A percentile compares a stretch with the other conserved stretches of the same genome.
Evolutionary conservation across 2,797 vertebrate genomes (phyloP).

Genomic region (Enteromius thamalakanensis): DNA sequence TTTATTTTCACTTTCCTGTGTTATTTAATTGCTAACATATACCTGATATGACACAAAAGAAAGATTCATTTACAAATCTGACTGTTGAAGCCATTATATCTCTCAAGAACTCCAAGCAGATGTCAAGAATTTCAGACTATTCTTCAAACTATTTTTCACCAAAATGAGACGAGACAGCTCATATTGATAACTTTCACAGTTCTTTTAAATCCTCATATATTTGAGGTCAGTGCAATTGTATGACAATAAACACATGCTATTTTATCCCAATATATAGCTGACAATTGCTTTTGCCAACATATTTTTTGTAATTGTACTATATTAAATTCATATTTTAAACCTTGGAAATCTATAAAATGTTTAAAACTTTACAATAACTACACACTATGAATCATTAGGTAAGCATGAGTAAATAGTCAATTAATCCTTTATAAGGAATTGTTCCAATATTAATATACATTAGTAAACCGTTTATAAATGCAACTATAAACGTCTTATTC

Average conservation of each 20-base stretch:
- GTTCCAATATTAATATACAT: no score
- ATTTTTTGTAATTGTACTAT: not conserved
- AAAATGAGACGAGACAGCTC: not conserved
- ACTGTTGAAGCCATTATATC: not conserved
- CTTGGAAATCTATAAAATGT: no score
- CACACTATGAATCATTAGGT: no score
- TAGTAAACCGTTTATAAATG: no score
- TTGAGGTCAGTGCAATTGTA: not conserved
- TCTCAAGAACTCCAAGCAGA: not conserved
- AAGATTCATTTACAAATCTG: not conserved
- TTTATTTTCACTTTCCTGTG: not conserved
- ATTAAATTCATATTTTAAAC: not conserved
- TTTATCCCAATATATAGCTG: not conserved
- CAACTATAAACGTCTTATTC: no score
- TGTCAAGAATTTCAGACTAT: not conserved
- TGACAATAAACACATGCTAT: not conserved
- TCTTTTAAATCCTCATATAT: not conserved
- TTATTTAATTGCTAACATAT: not conserved
- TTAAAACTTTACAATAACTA: no score
- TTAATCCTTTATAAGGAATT: no score
- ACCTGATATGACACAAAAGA: not conserved
- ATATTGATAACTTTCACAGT: not conserved
- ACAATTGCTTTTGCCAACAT: not conserved
- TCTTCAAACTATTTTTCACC: not conserved
- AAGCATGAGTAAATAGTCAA: no score